Base-by-base conservation (phyloP, 2,113 vertebrate species). In the Thermophis baileyi region DNA sequence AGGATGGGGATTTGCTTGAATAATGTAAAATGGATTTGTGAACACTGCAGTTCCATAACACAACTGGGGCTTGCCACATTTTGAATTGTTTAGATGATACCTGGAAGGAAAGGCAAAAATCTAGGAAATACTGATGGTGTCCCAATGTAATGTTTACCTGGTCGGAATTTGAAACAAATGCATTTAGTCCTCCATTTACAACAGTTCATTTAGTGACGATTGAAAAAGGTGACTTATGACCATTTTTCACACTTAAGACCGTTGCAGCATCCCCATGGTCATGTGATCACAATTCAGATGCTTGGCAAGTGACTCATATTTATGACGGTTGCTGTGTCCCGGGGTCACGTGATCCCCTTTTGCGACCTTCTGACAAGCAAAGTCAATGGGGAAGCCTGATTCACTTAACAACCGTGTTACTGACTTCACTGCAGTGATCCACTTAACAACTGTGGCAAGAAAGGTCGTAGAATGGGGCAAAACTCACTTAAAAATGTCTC, bases 1-100 rank as follows among this genome's bases (percentile, higher is more conserved):
- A 95, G 27, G 92, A 60, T 97, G 88, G 95, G 93, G 88, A 93
- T 90, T 25, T 35, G n/a, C 89, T 96, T 95, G 90, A 94, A 93
- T 94, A 96, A 96, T 49, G n/a, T 35, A 96, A 85, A 85, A 89
- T 89, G 92, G 91, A 93, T 94, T 92, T 94, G 95, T 20, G 6
- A 89, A 94, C 90, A 93, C 55, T 94, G 85, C 53, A 96, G 91
- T 30, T 85, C 90, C 91, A 90, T 25, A 87, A 27, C 14, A 91
- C 14, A 88, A 24, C 4, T 24, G 25, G 24, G 92, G 89, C 46
- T 94, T 69, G 87, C 89, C 92, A 95, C 91, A 89, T 6, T 50
- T 30, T 91, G 86, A 93, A 95, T 89, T 90, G 51, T 3, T 40
- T 60, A 6, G 16, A 53, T 47, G 51, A 30, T 27, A 91, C 57